Conservation (phyloP, 2,888 invertebrate genomes). For the Drosophila stalkeri region DNA sequence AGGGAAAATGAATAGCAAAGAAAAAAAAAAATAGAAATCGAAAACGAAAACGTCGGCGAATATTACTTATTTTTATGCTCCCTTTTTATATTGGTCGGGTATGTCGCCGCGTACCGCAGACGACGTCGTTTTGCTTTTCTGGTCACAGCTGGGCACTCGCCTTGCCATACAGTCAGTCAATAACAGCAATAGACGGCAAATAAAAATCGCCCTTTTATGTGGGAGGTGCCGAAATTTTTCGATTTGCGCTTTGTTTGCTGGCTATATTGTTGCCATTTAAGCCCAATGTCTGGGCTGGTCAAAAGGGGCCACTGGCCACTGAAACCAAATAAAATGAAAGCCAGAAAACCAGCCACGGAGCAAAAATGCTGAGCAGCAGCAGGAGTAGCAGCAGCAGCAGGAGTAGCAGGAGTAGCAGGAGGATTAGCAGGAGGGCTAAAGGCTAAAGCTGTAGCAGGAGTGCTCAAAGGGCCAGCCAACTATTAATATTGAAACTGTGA, state of each 20-base stretch:
- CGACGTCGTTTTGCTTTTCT: conserved; percentile 33
- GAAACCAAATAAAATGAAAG: conserved; percentile 60
- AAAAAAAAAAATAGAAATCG: conserved; percentile 20
- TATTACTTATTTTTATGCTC: conserved; percentile 72
- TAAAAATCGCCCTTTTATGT: conserved; percentile 61
- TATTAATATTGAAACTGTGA: conserved; percentile 73
- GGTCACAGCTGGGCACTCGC: conserved; percentile 69
- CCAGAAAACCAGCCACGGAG: conserved; percentile 75
- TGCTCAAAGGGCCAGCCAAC: conserved; percentile 21
- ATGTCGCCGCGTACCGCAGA: conserved; percentile 26
- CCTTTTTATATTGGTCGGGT: conserved; percentile 16
- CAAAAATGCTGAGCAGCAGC: conserved; percentile 62
- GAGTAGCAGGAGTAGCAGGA: background rate
- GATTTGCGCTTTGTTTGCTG: conserved; percentile 65
- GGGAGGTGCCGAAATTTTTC: conserved; percentile 52
- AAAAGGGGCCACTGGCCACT: conserved; percentile 41
- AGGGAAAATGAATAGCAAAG: conserved; percentile 35
- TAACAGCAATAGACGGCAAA: conserved; percentile 79
- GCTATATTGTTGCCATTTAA: conserved; percentile 57
- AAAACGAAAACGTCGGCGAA: conserved; percentile 46
- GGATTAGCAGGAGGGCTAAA: background rate
- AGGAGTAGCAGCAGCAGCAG: background rate
- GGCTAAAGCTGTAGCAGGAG: background rate
- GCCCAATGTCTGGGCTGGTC: conserved; percentile 65
- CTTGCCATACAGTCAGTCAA: conserved; percentile 58